These are phyloP conservation scores for Odontophorus gujanensis DNA, from an alignment of 2,113 vertebrate species.

Conservation along the genomic window DNA sequence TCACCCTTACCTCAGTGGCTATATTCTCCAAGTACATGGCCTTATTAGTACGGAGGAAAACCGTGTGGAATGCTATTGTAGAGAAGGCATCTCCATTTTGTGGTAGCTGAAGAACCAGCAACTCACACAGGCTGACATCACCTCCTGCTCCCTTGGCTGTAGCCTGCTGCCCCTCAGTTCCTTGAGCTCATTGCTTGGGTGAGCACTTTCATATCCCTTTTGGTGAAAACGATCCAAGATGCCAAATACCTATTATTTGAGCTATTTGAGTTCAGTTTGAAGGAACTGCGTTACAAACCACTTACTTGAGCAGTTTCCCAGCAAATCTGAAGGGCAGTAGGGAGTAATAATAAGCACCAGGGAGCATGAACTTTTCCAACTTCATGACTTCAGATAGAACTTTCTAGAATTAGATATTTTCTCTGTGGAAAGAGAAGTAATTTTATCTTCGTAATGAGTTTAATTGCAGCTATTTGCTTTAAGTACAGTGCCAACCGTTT, in stretches of 20 bases:
- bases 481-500: neutral
- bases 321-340: neutral
- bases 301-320: neutral
- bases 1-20: neutral
- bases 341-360: neutral
- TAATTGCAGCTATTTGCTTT: slow-evolving; percentile 32
- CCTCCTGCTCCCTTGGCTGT: neutral
- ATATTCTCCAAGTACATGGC: neutral
- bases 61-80: fast-evolving
- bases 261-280: neutral
- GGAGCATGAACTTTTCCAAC: neutral
- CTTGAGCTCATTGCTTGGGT: neutral
- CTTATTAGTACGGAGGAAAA: neutral
- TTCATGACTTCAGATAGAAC: neutral
- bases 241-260: neutral
- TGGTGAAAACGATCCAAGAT: neutral
- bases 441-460: neutral
- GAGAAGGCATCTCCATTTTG: fast-evolving
- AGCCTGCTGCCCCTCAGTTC: neutral
- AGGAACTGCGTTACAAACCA: neutral
- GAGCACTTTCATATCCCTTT: neutral
- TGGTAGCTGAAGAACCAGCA: neutral
- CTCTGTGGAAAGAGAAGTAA: neutral
- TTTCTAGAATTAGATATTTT: slow-evolving; percentile 12
- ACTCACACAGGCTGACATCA: neutral